A percentile compares a stretch with the other conserved stretches of the same genome.
phyloP scores from a whole-genome alignment of 2,797 vertebrate species.

The Bucorvus abyssinicus region DNA sequence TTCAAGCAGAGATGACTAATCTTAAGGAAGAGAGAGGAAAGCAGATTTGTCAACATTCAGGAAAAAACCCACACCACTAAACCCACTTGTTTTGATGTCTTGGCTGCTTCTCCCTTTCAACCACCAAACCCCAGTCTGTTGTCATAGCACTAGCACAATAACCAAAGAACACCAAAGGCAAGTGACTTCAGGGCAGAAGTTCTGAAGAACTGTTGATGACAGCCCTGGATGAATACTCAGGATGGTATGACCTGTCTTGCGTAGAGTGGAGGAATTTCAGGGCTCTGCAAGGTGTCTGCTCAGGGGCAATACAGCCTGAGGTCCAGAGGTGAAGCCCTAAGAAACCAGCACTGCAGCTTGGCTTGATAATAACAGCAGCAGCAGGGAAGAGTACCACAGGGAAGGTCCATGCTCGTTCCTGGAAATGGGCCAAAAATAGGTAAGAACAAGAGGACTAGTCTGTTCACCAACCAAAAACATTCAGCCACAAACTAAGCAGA shows the following conservation, averaged over 20 bases:
- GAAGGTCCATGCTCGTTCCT: not conserved
- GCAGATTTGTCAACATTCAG: not conserved
- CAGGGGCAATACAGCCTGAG: not conserved
- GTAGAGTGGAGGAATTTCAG: not conserved
- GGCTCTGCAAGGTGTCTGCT: not conserved
- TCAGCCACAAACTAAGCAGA: not conserved
- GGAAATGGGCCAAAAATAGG: not conserved
- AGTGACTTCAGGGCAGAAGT: not conserved
- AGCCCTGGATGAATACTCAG: not conserved
- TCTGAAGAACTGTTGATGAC: not conserved
- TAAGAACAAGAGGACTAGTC: not conserved
- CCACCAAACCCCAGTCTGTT: not conserved
- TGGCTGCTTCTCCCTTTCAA: not conserved
- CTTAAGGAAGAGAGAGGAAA: not conserved
- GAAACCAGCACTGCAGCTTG: not conserved
- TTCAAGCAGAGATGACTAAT: not conserved
- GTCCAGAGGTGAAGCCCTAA: not conserved
- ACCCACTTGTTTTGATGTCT: not conserved
- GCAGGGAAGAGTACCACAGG: not conserved
- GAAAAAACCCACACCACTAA: not conserved
- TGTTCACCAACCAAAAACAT: not conserved
- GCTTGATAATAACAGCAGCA: rapidly evolving
- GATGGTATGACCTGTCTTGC: not conserved
- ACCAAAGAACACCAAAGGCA: not conserved
- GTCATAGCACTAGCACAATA: not conserved